Evolutionary conservation across 2,113 vertebrate species (phyloP), one percentile per base, ranked within the genome.

Genomic region (Thymallus thymallus): DNA sequence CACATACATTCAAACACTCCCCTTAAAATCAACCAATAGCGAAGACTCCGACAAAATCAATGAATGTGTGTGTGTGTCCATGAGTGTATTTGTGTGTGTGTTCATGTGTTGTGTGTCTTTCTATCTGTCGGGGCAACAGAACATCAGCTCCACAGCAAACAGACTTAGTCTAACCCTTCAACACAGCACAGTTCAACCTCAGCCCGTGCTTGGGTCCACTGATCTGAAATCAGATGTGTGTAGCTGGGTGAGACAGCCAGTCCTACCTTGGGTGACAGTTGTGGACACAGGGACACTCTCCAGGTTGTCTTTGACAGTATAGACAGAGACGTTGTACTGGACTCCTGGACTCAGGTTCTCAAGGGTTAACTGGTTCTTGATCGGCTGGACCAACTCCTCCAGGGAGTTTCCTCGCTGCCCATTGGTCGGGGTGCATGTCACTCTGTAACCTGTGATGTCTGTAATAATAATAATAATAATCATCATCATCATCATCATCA

Each of bases 311-410:
- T 97, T 98, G 80, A 94, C 88, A 0, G 96, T 83, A 69, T 94
- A 96, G 51, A 99, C 94, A 0, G 96, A 99, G 92, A 99, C 91
- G 0, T 98, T 97, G 92, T 99, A 99, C 82, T 99, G 96, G 48
- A 97, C 84, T 0, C 98, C 98, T 0, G 96, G 95, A 78, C 68
- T 97, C 70, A 99, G 91, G 85, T 93, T 96, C 72, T 99, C 97
- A 70, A 98, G 92, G 29, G 85, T 87, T 66, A 91, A 92, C 3
- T 91, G 92, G 62, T 88, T 96, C 86, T 97, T 91, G 29, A 92
- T 92, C 0, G 90, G 81, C 48, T 78, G 75, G 13, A 96, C 93
- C 9, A 92, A 79, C 84, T 98, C 96, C 74, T 99, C 98, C 80
- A 96, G 74, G 68, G 94, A 89, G 75, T 93, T 93, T 16, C 95